phyloP scores from a whole-genome alignment of 2,113 vertebrate species.

The Engraulis encrasicolus region DNA sequence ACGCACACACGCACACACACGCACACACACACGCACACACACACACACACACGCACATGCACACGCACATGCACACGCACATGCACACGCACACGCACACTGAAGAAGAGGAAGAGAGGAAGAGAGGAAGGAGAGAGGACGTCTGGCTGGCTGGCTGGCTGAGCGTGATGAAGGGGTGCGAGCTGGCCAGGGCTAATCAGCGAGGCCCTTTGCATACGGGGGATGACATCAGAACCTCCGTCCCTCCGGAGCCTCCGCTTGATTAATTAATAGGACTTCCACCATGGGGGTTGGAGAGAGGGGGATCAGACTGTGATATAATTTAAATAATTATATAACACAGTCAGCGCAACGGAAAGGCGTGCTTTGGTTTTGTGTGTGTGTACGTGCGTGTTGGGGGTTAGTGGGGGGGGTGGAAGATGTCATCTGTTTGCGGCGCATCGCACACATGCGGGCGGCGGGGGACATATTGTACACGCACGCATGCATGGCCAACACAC shows the following conservation, averaged over 20 bases:
- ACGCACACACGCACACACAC: slow-evolving; percentile 8
- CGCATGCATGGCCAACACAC: slow-evolving; percentile 4
- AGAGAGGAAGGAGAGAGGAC: background rate
- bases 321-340: slow-evolving; percentile 70
- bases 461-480: slow-evolving; percentile 9
- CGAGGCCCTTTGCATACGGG: slow-evolving; percentile 17
- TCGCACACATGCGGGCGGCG: slow-evolving; percentile 2
- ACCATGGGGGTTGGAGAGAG: slow-evolving; percentile 49
- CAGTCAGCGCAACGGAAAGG: too few species aligned
- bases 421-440: slow-evolving; percentile 12
- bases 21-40: slow-evolving; percentile 21
- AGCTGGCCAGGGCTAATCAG: slow-evolving; percentile 26
- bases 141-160: background rate
- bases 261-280: slow-evolving; percentile 69
- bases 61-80: background rate
- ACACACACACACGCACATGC: slow-evolving; percentile 16
- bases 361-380: background rate
- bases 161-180: slow-evolving; percentile 11
- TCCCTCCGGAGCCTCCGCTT: slow-evolving; percentile 57
- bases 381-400: too few species aligned
- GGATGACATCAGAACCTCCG: slow-evolving; percentile 55
- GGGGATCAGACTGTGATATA: slow-evolving; percentile 66
- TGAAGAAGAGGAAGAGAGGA: slow-evolving; percentile 25
- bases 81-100: slow-evolving; percentile 5
- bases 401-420: too few species aligned